phyloP scores from a whole-genome alignment of 2,797 vertebrate genomes.

The Gallirallus australis region DNA sequence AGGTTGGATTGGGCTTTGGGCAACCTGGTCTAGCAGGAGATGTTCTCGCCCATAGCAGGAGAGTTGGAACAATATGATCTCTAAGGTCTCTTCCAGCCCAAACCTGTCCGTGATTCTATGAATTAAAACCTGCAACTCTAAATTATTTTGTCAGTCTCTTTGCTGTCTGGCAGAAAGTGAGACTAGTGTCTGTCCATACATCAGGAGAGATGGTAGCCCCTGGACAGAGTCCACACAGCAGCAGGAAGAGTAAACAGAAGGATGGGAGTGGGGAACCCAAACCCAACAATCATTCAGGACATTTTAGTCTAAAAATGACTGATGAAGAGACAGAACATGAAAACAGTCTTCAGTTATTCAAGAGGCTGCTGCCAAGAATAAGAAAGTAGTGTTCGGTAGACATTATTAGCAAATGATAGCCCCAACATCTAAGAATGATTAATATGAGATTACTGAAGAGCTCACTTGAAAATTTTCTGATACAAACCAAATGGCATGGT shows the following conservation, averaged over 20 bases:
- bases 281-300: neutral
- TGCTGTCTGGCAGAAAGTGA: neutral
- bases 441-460: neutral
- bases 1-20: too few species aligned
- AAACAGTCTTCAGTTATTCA: conserved; percentile 2
- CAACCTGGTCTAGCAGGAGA: too few species aligned
- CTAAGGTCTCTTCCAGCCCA: too few species aligned
- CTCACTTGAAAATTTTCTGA: neutral
- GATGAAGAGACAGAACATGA: neutral
- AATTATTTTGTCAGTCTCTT: neutral
- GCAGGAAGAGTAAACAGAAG: neutral
- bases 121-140: neutral
- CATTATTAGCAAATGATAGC: neutral
- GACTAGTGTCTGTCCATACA: neutral
- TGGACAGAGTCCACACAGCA: neutral
- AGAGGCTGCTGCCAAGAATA: neutral
- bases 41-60: too few species aligned
- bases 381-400: neutral
- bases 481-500: neutral
- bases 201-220: neutral
- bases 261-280: neutral
- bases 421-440: neutral
- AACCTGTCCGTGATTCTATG: too few species aligned
- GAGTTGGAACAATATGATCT: too few species aligned
- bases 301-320: neutral